These are phyloP conservation scores for Bubalus kerabau DNA, from an alignment of 2,113 vertebrate species.

Conservation along the genomic window DNA sequence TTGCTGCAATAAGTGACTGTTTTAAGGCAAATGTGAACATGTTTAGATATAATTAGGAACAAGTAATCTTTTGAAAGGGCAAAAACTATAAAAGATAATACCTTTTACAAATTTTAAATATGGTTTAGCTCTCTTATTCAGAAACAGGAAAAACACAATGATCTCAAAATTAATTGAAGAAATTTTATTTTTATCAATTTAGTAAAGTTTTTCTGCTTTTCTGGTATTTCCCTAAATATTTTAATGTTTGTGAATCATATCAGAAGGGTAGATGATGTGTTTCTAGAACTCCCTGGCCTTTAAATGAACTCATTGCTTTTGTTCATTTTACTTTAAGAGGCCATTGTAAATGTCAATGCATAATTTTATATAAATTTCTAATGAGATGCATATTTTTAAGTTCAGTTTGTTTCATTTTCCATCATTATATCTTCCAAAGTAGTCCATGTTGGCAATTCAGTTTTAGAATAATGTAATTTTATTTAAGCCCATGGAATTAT, in stretches of 20 bases:
- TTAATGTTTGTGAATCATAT: neutral
- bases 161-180: neutral
- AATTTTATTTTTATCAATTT: neutral
- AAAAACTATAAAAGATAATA: neutral
- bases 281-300: neutral
- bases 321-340: neutral
- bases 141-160: neutral
- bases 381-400: neutral
- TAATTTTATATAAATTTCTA: neutral
- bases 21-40: slow-evolving; percentile 42
- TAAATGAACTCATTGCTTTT: neutral
- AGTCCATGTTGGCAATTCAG: neutral
- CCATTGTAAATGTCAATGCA: neutral
- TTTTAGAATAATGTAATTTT: neutral
- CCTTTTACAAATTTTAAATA: neutral
- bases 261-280: neutral
- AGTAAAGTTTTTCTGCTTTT: neutral
- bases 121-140: neutral
- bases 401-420: neutral
- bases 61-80: neutral
- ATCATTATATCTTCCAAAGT: neutral
- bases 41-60: slow-evolving; percentile 38
- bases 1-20: slow-evolving; percentile 29
- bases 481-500: neutral
- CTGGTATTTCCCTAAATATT: neutral